Evolutionary conservation across 2,113 vertebrate genomes (phyloP).

Genomic region (Lophotis ruficrista): DNA sequence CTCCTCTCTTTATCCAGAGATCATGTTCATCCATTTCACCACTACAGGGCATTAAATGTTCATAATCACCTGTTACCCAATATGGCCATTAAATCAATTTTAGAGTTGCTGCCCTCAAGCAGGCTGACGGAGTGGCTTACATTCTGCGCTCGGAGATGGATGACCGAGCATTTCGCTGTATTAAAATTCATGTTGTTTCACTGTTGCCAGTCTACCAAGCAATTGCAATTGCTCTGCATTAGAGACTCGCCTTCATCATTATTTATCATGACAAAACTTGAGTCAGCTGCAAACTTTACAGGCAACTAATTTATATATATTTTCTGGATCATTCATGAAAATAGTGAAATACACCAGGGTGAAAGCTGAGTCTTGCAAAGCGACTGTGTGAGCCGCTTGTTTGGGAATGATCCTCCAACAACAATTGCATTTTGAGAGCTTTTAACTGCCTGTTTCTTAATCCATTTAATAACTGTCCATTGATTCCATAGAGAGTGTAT

Average conservation of each 20-base stretch:
- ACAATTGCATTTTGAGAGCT: not conserved
- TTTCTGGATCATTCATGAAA: not conserved
- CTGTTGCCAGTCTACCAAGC: not conserved
- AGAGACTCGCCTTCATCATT: not conserved
- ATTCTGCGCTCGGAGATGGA: not conserved
- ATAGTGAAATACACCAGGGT: not conserved
- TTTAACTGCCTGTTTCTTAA: constrained; percentile 32
- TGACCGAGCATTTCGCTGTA: not conserved
- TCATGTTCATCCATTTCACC: not conserved
- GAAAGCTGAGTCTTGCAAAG: not conserved
- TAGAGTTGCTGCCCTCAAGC: not conserved
- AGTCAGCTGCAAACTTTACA: not conserved
- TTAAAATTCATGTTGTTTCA: not conserved
- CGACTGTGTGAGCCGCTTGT: not conserved
- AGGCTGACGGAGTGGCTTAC: not conserved
- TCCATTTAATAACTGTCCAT: constrained; percentile 35
- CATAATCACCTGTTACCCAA: not conserved
- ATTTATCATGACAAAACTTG: not conserved
- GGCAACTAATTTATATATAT: not conserved
- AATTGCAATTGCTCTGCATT: not conserved
- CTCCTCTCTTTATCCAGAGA: not conserved
- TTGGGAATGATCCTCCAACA: not conserved
- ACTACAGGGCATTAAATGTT: not conserved
- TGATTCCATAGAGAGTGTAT: not conserved
- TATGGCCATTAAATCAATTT: not conserved